These are phyloP conservation scores for Drosophila rellima DNA, from an alignment of 2,888 invertebrate genomes.

Conservation along the genomic window DNA sequence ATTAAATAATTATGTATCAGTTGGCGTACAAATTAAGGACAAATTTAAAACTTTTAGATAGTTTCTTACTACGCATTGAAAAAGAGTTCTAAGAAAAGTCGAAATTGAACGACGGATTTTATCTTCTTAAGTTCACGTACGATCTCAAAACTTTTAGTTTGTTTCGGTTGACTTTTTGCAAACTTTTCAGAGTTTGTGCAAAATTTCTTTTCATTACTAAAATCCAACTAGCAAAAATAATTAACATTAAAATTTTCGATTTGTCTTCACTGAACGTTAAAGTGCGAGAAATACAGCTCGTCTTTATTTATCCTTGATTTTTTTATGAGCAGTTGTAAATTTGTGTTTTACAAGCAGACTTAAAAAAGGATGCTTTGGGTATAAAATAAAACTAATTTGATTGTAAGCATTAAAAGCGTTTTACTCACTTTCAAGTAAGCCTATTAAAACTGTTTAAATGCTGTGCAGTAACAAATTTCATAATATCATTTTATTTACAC, in stretches of 20 bases:
- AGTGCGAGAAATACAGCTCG: no score
- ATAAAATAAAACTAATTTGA: no score
- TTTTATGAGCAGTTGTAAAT: neutral
- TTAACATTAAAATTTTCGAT: neutral
- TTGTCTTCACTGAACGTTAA: no score
- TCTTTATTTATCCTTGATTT: neutral
- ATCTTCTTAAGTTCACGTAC: neutral
- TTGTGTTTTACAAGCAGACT: neutral
- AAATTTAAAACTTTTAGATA: neutral
- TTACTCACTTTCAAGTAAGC: conserved; percentile 18
- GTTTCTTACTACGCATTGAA: neutral
- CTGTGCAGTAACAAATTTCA: conserved; percentile 3
- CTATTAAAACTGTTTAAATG: conserved; percentile 28
- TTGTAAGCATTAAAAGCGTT: neutral
- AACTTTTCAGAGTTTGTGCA: neutral
- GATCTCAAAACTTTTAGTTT: neutral
- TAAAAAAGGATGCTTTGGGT: neutral
- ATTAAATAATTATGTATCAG: neutral
- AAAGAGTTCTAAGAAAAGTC: neutral
- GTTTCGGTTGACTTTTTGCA: neutral
- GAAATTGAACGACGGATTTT: no score
- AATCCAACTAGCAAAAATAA: no score
- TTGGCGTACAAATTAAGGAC: neutral
- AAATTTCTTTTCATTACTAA: neutral
- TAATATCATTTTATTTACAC: conserved; percentile 33